Conservation (phyloP, 2,797 vertebrate genomes). For the Acipenser oxyrinchus region DNA sequence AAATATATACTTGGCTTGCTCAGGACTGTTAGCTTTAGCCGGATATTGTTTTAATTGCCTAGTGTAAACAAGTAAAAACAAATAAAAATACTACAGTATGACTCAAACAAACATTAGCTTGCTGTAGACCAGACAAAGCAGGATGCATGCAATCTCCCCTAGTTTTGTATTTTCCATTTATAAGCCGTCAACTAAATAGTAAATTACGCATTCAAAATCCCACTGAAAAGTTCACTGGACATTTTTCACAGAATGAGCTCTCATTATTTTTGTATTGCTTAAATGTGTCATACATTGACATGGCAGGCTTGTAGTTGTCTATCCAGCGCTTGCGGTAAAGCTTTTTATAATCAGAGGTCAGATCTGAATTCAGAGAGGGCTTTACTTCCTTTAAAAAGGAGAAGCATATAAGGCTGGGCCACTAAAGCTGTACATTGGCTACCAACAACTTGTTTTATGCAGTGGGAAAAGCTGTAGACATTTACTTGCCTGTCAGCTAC, state of each 20-base stretch:
- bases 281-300: slow-evolving; percentile 41
- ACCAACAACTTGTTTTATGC: too few species aligned
- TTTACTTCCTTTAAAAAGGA: not conserved
- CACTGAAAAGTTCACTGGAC: slow-evolving; percentile 54
- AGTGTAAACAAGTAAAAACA: too few species aligned
- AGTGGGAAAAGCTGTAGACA: too few species aligned
- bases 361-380: not conserved
- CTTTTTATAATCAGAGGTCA: slow-evolving; percentile 31
- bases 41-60: too few species aligned
- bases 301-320: slow-evolving; percentile 40
- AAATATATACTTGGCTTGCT: too few species aligned
- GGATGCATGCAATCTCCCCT: not conserved
- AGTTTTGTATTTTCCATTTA: slow-evolving; percentile 54
- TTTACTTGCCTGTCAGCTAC: too few species aligned
- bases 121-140: not conserved
- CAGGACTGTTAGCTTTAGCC: too few species aligned
- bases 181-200: slow-evolving; percentile 50
- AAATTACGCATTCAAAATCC: slow-evolving; percentile 58
- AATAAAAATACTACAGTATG: too few species aligned
- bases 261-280: slow-evolving; percentile 52
- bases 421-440: too few species aligned
- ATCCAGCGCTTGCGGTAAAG: slow-evolving; percentile 37
- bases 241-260: slow-evolving; percentile 33
- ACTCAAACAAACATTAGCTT: not conserved
- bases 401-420: too few species aligned